A percentile compares a stretch with the other conserved stretches of the same genome.
phyloP scores from a whole-genome alignment of 2,888 invertebrate species.

The Agrochola lota region DNA sequence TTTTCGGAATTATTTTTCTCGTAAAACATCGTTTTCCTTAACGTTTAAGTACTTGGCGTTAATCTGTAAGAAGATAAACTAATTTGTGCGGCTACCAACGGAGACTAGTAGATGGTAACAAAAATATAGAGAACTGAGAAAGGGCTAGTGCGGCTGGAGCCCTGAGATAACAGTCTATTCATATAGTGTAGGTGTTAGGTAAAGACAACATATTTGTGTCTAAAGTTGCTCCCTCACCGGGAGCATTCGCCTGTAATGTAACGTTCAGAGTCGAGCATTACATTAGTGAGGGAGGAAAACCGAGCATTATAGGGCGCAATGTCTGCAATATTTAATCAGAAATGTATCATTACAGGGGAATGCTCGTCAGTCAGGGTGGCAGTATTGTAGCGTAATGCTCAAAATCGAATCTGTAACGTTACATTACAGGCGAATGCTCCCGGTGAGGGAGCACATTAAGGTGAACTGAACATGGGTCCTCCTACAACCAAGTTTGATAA shows the following conservation, averaged over 20 bases:
- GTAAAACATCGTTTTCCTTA: conserved; percentile 20
- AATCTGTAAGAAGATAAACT: conserved; percentile 31
- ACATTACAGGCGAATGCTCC: too few relatives aligned
- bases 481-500: not conserved
- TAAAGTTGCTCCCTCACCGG: not conserved
- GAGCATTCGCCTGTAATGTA: too few relatives aligned
- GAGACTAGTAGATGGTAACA: conserved; percentile 12
- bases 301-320: too few relatives aligned
- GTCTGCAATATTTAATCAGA: too few relatives aligned
- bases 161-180: conserved; percentile 5
- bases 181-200: conserved; percentile 20
- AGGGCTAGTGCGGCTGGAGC: not conserved
- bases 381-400: too few relatives aligned
- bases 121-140: conserved; percentile 28
- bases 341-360: too few relatives aligned
- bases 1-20: conserved; percentile 25
- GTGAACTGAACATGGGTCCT: not conserved
- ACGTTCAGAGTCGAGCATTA: too few relatives aligned
- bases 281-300: too few relatives aligned
- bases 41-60: conserved; percentile 17
- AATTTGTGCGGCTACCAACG: conserved; percentile 9
- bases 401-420: too few relatives aligned
- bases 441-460: not conserved
- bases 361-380: too few relatives aligned
- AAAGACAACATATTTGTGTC: conserved; percentile 12